Evolutionary conservation across 2,797 vertebrate genomes (phyloP).

Genomic region (Calcarius lapponicus): DNA sequence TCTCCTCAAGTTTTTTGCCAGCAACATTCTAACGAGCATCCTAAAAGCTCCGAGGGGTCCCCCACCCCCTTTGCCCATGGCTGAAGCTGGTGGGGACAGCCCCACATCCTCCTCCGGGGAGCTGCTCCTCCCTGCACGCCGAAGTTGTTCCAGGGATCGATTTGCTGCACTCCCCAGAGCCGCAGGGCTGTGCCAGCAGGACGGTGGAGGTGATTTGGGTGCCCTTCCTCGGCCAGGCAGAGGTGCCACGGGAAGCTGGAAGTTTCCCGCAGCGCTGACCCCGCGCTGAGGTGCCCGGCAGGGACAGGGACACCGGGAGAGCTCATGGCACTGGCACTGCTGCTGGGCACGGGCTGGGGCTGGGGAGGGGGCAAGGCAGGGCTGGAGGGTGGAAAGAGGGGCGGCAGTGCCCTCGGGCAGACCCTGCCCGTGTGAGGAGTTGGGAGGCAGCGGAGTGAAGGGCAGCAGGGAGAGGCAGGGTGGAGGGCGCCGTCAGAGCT

Average conservation of each 20-base stretch:
- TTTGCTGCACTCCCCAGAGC: not conserved
- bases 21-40: not conserved
- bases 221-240: not conserved
- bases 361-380: not conserved
- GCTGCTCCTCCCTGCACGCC: not conserved
- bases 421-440: fast-evolving
- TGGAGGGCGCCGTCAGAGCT: not conserved
- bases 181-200: not conserved
- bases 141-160: not conserved
- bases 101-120: fast-evolving
- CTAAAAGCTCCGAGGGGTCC: not conserved
- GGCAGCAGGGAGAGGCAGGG: not conserved
- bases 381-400: not conserved
- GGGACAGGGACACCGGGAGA: not conserved
- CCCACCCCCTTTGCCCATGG: fast-evolving
- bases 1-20: not conserved
- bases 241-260: not conserved
- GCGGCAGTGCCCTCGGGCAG: not conserved
- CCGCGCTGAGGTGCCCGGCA: fast-evolving
- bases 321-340: not conserved
- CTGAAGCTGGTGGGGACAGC: not conserved
- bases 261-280: not conserved
- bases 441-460: not conserved
- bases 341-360: not conserved
- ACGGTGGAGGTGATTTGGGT: not conserved